phyloP scores from a whole-genome alignment of 2,888 invertebrate species.

The Ethmia dodecea region DNA sequence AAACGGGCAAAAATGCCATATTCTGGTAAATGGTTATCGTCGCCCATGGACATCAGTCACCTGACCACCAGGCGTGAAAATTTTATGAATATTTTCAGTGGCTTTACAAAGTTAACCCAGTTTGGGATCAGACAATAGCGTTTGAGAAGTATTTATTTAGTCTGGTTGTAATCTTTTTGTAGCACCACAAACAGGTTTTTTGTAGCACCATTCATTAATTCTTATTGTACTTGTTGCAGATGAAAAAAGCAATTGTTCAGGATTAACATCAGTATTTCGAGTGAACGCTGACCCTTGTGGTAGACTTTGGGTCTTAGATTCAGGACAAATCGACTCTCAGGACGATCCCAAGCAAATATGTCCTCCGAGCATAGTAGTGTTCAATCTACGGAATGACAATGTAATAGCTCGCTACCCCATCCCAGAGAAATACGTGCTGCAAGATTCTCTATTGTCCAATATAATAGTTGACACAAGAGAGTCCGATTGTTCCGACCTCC shows the following conservation, averaged over 20 bases:
- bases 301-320: constrained; percentile 88
- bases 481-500: constrained; percentile 78
- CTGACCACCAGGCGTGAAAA: too few relatives aligned
- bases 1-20: too few relatives aligned
- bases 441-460: constrained; percentile 82
- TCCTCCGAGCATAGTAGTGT: constrained; percentile 84
- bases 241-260: constrained; percentile 73
- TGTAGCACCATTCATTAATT: too few relatives aligned
- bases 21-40: too few relatives aligned
- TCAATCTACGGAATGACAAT: constrained; percentile 82
- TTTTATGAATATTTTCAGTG: too few relatives aligned
- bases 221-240: too few relatives aligned
- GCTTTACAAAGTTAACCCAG: too few relatives aligned
- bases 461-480: constrained; percentile 80
- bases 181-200: too few relatives aligned
- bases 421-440: constrained; percentile 80
- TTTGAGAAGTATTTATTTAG: too few relatives aligned
- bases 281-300: constrained; percentile 85
- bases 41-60: too few relatives aligned
- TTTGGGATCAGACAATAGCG: too few relatives aligned
- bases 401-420: constrained; percentile 80
- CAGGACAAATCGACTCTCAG: constrained; percentile 84
- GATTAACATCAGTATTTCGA: constrained; percentile 87
- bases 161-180: too few relatives aligned
- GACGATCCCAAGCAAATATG: constrained; percentile 82